Conservation (phyloP, 1,140 invertebrate genomes). For the Schlechtendalia chinensis region DNA sequence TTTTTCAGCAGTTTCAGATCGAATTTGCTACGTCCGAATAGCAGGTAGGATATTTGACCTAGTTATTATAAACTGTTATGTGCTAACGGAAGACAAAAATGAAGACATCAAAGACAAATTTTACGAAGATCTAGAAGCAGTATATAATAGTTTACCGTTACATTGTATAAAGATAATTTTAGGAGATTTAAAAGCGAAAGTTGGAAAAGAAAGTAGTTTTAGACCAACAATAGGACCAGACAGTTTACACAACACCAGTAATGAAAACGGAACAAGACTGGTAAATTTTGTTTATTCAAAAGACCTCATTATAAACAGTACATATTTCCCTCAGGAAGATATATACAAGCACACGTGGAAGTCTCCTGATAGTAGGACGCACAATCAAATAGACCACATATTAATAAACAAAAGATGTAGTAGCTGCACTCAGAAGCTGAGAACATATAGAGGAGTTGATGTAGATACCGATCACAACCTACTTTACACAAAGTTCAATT, state of each 20-base stretch:
- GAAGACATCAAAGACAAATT: too few relatives aligned
- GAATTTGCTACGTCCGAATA: conserved; percentile 26
- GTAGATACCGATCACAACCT: conserved; percentile 50
- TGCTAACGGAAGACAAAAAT: too few relatives aligned
- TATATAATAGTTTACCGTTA: too few relatives aligned
- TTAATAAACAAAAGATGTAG: too few relatives aligned
- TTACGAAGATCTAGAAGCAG: too few relatives aligned
- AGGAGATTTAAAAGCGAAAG: too few relatives aligned
- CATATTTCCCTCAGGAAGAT: conserved; percentile 51
- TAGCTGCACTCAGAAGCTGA: too few relatives aligned
- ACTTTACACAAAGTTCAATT: conserved; percentile 43
- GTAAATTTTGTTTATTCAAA: conserved; percentile 50
- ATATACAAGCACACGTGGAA: conserved; percentile 53
- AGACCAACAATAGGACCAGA: conserved; percentile 54
- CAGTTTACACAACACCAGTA: conserved; percentile 53
- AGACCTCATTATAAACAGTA: conserved; percentile 51
- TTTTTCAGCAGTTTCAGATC: conserved; percentile 20
- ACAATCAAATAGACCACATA: conserved; percentile 53
- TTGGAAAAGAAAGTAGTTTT: too few relatives aligned
- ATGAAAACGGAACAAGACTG: conserved; percentile 52
- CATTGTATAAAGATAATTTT: too few relatives aligned
- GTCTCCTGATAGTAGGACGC: conserved; percentile 50
- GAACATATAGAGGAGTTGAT: too few relatives aligned
- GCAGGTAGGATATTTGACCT: conserved; percentile 21
- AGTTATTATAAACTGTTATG: too few relatives aligned